Percentiles rank a stretch among this genome's conserved stretches.
Conservation (phyloP, 2,113 vertebrate species). For the Mohoua ochrocephala region DNA sequence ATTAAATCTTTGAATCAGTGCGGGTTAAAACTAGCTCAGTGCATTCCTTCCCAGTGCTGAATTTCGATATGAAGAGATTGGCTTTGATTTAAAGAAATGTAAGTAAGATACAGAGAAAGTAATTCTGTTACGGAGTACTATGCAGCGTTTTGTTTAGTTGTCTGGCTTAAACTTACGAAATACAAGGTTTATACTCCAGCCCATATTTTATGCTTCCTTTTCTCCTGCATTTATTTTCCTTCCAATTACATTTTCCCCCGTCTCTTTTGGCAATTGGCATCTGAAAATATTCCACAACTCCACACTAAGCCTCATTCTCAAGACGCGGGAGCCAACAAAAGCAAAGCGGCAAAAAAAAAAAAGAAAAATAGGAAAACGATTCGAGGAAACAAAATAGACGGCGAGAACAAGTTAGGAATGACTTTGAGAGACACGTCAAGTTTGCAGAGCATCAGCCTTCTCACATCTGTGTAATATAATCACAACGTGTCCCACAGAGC, state of each 20-base stretch:
- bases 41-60: not conserved
- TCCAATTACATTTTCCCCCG: not conserved
- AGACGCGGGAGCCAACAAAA: not conserved
- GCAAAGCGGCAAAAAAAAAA: not conserved
- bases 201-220: not conserved
- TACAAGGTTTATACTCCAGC: not conserved
- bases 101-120: not conserved
- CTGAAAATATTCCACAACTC: not conserved
- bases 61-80: slow-evolving; percentile 4
- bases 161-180: not conserved
- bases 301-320: not conserved
- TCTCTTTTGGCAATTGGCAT: not conserved
- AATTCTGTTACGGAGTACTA: not conserved
- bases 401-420: slow-evolving; percentile 13
- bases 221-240: slow-evolving; percentile 5
- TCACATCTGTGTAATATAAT: slow-evolving; percentile 3
- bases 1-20: not conserved
- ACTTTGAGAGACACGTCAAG: slow-evolving; percentile 20
- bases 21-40: not conserved
- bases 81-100: not conserved
- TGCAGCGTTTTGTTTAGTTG: not conserved
- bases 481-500: slow-evolving; percentile 11
- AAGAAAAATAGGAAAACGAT: not conserved
- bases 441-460: slow-evolving; percentile 21
- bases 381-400: not conserved